A percentile compares a stretch with the other conserved stretches of the same genome.
Evolutionary conservation across 2,888 invertebrate genomes (phyloP).

Genomic region (Calephelis perditalis): DNA sequence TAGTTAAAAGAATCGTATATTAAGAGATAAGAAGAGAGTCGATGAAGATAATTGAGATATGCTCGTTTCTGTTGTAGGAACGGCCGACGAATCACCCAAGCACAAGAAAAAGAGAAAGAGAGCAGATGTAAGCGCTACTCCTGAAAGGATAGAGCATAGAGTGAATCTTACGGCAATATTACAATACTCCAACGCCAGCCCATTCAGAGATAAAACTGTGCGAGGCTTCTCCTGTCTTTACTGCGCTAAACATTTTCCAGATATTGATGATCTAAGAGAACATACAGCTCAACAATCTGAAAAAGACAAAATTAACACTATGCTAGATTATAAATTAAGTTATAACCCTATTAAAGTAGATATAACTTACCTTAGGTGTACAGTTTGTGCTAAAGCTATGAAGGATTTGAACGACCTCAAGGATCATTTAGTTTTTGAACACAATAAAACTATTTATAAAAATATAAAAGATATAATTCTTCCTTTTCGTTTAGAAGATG

Average conservation of each 20-base stretch:
- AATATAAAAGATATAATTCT: slow-evolving; percentile 68
- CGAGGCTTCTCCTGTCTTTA: slow-evolving; percentile 69
- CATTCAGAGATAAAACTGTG: slow-evolving; percentile 66
- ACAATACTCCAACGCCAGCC: slow-evolving; percentile 69
- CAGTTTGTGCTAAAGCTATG: slow-evolving; percentile 52
- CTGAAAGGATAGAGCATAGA: slow-evolving; percentile 69
- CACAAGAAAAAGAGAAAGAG: slow-evolving; percentile 64
- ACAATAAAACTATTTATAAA: slow-evolving; percentile 57
- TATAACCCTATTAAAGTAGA: slow-evolving; percentile 71
- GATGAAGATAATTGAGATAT: slow-evolving; percentile 65
- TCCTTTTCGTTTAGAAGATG: slow-evolving; percentile 61
- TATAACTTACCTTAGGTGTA: slow-evolving; percentile 59
- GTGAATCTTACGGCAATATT: slow-evolving; percentile 67
- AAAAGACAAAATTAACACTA: slow-evolving; percentile 63
- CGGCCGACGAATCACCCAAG: slow-evolving; percentile 55
- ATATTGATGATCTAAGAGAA: slow-evolving; percentile 51
- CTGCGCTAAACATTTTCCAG: slow-evolving; percentile 57
- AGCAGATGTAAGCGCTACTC: slow-evolving; percentile 62
- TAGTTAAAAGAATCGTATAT: background rate
- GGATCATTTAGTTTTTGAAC: slow-evolving; percentile 51
- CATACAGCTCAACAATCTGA: slow-evolving; percentile 60
- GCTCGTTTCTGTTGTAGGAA: slow-evolving; percentile 74
- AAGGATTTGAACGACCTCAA: slow-evolving; percentile 58
- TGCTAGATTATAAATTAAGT: slow-evolving; percentile 69
- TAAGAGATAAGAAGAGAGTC: slow-evolving; percentile 40